These are phyloP conservation scores for Atlantisia rogersi DNA, from an alignment of 2,113 vertebrate genomes.

Conservation along the genomic window DNA sequence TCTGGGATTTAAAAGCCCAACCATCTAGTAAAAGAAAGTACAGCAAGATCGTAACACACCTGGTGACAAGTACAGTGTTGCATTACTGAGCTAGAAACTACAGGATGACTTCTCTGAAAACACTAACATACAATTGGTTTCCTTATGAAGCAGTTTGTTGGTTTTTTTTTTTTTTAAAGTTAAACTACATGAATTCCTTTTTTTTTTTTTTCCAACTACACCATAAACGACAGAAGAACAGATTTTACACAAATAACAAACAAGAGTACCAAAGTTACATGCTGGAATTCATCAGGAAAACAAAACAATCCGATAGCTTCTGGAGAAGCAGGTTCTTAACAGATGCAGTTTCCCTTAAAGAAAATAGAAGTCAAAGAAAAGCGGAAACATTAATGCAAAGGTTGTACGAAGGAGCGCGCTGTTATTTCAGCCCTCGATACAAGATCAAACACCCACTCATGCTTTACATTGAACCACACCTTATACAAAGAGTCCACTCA, in stretches of 20 bases:
- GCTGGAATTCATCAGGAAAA: conserved; percentile 79
- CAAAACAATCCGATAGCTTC: conserved; percentile 47
- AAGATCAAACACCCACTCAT: conserved; percentile 54
- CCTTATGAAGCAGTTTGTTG: conserved; percentile 79
- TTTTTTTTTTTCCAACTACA: conserved; percentile 64
- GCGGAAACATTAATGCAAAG: conserved; percentile 48
- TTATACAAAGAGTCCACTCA: conserved; percentile 57
- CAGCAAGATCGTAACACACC: conserved; percentile 78
- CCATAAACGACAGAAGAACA: conserved; percentile 81
- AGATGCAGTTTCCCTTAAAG: conserved; percentile 63
- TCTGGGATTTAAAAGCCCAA: conserved; percentile 79
- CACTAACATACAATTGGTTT: conserved; percentile 81
- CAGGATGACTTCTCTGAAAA: conserved; percentile 76
- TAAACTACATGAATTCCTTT: conserved; percentile 79
- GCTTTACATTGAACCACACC: conserved; percentile 59
- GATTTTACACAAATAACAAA: conserved; percentile 83
- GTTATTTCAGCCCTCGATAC: conserved; percentile 55
- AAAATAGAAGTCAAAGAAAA: conserved; percentile 56
- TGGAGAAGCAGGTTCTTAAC: conserved; percentile 64
- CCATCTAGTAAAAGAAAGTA: conserved; percentile 76
- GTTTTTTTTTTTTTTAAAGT: conserved; percentile 60
- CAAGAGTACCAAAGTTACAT: conserved; percentile 84
- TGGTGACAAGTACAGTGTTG: conserved; percentile 81
- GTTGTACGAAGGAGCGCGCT: conserved; percentile 60
- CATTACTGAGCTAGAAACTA: conserved; percentile 83